Evolutionary conservation across 2,797 vertebrate species (phyloP), one percentile per base, ranked within the genome.

Genomic region (Gallinago nigripennis): DNA sequence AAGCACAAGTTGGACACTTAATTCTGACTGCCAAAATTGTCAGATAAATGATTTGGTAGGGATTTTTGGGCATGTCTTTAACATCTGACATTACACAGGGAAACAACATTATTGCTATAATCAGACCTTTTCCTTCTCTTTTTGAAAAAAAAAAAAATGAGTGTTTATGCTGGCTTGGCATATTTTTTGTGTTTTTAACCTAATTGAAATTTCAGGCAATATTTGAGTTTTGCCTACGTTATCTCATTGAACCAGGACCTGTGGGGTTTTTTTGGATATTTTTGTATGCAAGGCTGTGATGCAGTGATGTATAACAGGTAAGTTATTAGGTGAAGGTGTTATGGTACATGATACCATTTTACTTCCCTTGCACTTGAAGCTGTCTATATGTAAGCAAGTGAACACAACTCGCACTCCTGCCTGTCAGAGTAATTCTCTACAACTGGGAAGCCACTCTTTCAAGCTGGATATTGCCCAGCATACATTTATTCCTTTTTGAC

Each of bases 361-460:
- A 46, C 16, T 33, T 57, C 9, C 45, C 88, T 77, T 41, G 69
- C 33, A 16, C 41, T 81, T 9, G 9, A 48, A 57, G 9, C 37
- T 79, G 8, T 11, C 39, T 35, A 2, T 35, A 24, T n/a, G 14
- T 61, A 54, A 90, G 48, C 70, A 95, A 91, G 12, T 13, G 14
- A 82, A 23, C 76, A 94, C 39, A 37, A 77, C 39, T 83, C 13
- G 60, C 51, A n/a, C 31, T 64, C 41, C 75, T 94, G 30, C 28
- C 37, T 85, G 15, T 80, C 56, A 63, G 21, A 53, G 23, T 88
- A 92, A 91, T 94, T 94, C 69, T 71, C 27, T 56, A 23, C 8
- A 85, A 92, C 33, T 83, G 50, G 79, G 57, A 95, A 96, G 57
- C 21, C 33, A 31, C 43, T 92, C 96, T 80, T 72, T 16, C 81